Evolutionary conservation across 2,113 vertebrate species (phyloP).

Genomic region (Paralichthys olivaceus): DNA sequence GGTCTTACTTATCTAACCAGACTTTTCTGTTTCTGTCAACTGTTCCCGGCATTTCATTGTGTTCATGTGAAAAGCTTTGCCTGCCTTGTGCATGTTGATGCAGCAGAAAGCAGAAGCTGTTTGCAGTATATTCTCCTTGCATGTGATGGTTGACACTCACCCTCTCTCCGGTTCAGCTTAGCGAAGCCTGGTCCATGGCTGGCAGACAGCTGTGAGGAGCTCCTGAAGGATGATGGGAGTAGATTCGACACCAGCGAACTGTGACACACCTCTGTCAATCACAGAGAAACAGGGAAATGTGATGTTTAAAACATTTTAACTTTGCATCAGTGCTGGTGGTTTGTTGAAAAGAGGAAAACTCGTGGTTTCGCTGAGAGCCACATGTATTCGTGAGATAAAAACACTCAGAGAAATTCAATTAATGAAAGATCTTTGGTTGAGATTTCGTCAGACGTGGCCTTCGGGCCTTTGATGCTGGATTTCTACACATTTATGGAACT

Average conservation of each 20-base stretch:
- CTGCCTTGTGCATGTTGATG: too few relatives aligned
- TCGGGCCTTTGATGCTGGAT: conserved; percentile 10
- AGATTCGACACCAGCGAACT: conserved; percentile 86
- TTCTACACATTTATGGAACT: conserved; percentile 5
- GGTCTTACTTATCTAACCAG: too few relatives aligned
- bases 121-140: not conserved
- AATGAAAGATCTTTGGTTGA: conserved; percentile 17
- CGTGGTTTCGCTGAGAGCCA: not conserved
- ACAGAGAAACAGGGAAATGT: conserved; percentile 12
- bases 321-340: too few relatives aligned
- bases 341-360: not conserved
- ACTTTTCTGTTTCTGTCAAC: too few relatives aligned
- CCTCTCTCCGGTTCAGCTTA: conserved; percentile 91
- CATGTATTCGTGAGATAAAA: not conserved
- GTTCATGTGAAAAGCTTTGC: too few relatives aligned
- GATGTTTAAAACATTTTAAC: not conserved
- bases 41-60: too few relatives aligned
- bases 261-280: conserved; percentile 88
- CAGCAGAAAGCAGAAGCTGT: not conserved
- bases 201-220: conserved; percentile 89
- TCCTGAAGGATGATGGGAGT: conserved; percentile 87
- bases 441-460: conserved; percentile 38
- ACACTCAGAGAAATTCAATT: conserved; percentile 18
- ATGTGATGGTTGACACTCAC: conserved; percentile 79
- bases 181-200: conserved; percentile 87